Conservation (phyloP, 2,888 invertebrate genomes). For the Eudasyphora cyanicolor region DNA sequence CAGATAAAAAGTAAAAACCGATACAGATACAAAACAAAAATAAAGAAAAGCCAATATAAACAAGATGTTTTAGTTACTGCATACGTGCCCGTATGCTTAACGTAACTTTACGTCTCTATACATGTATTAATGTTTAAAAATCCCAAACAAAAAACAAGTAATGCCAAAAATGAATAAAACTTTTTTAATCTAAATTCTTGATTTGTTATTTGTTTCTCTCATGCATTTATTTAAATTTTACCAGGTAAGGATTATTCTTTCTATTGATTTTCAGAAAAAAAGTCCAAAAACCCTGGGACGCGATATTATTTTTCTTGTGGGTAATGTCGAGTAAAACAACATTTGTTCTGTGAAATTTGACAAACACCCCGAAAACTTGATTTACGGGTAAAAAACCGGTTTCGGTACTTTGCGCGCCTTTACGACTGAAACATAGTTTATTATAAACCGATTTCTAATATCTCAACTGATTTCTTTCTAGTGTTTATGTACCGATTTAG, state of each 20-base stretch:
- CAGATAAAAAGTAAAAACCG: not conserved
- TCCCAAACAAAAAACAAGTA: not conserved
- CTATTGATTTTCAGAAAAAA: too few species aligned
- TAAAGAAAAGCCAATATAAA: conserved; percentile 4
- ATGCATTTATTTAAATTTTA: too few species aligned
- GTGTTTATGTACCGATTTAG: too few species aligned
- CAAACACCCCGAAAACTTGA: not conserved
- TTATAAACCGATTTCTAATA: too few species aligned
- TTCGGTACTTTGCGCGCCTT: not conserved
- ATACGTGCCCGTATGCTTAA: conserved; percentile 31
- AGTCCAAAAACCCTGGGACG: too few species aligned
- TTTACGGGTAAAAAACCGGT: not conserved
- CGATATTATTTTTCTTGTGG: too few species aligned
- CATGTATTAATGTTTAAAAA: conserved; percentile 56
- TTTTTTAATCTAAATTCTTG: conserved; percentile 47
- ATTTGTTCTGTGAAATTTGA: too few species aligned
- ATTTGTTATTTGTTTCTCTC: conserved; percentile 14
- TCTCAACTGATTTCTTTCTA: too few species aligned
- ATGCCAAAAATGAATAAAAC: conserved; percentile 52
- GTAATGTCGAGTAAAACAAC: too few species aligned
- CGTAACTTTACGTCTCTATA: conserved; percentile 45
- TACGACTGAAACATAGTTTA: too few species aligned
- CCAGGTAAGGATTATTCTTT: not conserved
- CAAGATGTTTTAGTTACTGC: conserved; percentile 32
- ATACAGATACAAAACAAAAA: not conserved